These are phyloP conservation scores for Micromesistius poutassou DNA, from an alignment of 2,797 vertebrate genomes.

Conservation along the genomic window DNA sequence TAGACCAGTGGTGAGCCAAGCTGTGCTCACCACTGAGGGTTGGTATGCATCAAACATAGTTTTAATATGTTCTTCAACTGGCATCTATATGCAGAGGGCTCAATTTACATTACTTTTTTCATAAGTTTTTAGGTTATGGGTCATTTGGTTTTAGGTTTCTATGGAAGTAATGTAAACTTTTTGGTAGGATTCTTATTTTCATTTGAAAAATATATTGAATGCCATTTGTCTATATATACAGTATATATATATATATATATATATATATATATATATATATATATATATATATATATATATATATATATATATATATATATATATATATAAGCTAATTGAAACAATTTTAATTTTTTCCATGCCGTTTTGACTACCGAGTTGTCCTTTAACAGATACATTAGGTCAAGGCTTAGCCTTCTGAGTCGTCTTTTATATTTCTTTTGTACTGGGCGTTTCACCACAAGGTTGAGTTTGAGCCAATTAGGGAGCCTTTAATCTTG, in stretches of 20 bases:
- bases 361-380: not conserved
- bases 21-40: not conserved
- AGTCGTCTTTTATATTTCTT: constrained; percentile 6
- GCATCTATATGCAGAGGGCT: not conserved
- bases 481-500: constrained; percentile 34
- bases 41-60: not conserved
- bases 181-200: not conserved
- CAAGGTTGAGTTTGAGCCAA: constrained; percentile 19
- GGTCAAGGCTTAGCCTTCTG: not conserved
- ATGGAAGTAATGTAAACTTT: not conserved
- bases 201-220: not conserved
- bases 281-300: no score
- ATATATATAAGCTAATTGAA: not conserved
- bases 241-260: no score
- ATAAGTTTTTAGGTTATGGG: not conserved
- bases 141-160: no score
- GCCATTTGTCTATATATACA: not conserved
- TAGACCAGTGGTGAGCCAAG: constrained; percentile 13
- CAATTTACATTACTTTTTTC: not conserved
- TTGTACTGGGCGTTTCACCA: constrained; percentile 8
- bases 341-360: not conserved
- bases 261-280: no score
- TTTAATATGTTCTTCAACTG: not conserved
- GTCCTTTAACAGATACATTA: not conserved
- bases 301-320: no score